A percentile compares a stretch with the other conserved stretches of the same genome.
phyloP scores from a whole-genome alignment of 2,113 vertebrate species.

The Chiloscyllium plagiosum region DNA sequence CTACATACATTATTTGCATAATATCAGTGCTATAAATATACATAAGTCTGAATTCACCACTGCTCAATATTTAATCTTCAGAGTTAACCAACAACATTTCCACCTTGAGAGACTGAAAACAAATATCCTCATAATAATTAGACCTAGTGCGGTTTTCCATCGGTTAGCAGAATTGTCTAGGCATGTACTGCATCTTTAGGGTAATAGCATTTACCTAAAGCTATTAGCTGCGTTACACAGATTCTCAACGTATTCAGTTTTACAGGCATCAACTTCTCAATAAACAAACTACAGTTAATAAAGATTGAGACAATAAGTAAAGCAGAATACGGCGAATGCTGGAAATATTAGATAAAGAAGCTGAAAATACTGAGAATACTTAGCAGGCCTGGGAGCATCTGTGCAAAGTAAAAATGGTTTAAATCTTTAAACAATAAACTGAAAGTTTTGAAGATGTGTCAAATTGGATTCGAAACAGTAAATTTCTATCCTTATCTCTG shows the following conservation, averaged over 20 bases:
- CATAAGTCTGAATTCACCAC: neutral
- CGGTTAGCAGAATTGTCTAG: neutral
- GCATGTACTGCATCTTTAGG: neutral
- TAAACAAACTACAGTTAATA: neutral
- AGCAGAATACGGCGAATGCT: neutral
- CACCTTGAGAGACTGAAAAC: neutral
- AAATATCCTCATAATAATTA: neutral
- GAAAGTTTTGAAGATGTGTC: neutral
- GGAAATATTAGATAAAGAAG: neutral
- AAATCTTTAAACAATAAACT: neutral
- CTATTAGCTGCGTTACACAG: neutral
- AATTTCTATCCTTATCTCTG: no score
- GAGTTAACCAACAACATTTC: neutral
- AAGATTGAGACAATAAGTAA: neutral
- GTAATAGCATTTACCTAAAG: neutral
- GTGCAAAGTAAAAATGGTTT: neutral
- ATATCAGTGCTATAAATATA: neutral
- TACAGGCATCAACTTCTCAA: neutral
- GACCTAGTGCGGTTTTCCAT: neutral
- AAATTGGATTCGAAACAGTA: neutral
- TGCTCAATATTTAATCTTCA: neutral
- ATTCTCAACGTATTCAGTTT: neutral
- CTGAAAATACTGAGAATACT: neutral
- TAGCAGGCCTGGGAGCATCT: neutral
- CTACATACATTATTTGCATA: neutral